phyloP scores from a whole-genome alignment of 2,888 invertebrate species.

The Hyalella azteca region DNA sequence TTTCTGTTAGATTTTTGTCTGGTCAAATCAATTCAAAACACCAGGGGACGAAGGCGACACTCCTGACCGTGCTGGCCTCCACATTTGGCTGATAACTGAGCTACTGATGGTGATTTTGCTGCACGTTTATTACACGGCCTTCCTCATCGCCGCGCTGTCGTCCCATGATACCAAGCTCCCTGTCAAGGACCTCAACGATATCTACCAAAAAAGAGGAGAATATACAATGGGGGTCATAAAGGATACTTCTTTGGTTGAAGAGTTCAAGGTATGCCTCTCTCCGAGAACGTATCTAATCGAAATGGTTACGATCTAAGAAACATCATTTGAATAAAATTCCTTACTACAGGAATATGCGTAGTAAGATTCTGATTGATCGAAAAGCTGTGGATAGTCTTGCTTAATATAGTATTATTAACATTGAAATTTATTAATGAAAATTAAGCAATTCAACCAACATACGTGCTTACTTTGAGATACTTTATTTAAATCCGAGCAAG shows the following conservation, averaged over 20 bases:
- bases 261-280: background rate
- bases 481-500: no score
- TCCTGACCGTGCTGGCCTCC: no score
- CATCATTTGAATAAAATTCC: background rate
- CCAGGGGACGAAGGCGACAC: background rate
- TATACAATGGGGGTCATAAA: background rate
- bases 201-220: background rate
- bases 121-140: slow-evolving; percentile 26
- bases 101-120: background rate
- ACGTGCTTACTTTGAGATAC: no score
- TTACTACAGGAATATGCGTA: background rate
- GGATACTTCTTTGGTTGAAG: background rate
- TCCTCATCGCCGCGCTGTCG: slow-evolving; percentile 18
- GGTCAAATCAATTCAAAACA: background rate
- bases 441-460: no score
- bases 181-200: background rate
- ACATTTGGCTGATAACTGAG: background rate
- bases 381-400: background rate
- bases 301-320: no score
- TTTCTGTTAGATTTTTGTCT: background rate
- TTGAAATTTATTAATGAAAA: background rate
- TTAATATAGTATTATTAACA: background rate
- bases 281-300: background rate
- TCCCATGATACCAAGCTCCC: background rate
- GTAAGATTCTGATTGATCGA: background rate